Conservation (phyloP, 2,113 vertebrate species). For the Taxidea taxus region DNA sequence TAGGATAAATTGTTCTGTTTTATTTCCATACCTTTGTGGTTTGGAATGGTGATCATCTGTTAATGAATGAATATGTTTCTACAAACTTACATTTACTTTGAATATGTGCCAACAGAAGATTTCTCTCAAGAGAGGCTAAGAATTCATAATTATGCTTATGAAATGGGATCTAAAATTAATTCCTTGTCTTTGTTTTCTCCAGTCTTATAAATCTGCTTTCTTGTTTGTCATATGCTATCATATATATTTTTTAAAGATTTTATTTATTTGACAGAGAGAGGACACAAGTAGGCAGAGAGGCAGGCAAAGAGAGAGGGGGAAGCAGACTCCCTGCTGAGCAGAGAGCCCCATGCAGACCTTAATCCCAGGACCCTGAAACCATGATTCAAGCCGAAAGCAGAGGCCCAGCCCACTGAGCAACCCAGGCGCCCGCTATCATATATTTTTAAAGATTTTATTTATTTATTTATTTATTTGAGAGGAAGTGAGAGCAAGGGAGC, state of each 20-base stretch:
- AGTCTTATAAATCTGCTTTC: background rate
- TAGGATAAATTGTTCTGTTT: background rate
- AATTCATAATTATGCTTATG: background rate
- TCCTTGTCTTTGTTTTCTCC: background rate
- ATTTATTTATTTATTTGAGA: background rate
- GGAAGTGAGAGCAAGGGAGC: background rate
- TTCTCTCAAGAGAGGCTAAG: background rate
- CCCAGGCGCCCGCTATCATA: background rate
- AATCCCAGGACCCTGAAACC: too few relatives aligned
- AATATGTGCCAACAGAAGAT: background rate
- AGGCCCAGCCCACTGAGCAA: too few relatives aligned
- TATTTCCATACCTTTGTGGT: background rate
- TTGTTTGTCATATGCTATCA: background rate
- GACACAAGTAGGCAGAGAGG: too few relatives aligned
- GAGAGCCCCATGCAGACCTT: too few relatives aligned
- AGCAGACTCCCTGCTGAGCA: too few relatives aligned
- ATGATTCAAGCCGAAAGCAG: too few relatives aligned
- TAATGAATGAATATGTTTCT: background rate
- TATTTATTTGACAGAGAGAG: background rate
- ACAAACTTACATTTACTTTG: background rate
- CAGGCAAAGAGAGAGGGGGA: too few relatives aligned
- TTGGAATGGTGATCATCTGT: background rate
- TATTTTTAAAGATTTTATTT: background rate
- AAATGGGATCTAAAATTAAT: background rate
- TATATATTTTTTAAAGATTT: background rate